Base-by-base conservation (phyloP, 2,888 invertebrate genomes). In the Plagodis dolabraria region DNA sequence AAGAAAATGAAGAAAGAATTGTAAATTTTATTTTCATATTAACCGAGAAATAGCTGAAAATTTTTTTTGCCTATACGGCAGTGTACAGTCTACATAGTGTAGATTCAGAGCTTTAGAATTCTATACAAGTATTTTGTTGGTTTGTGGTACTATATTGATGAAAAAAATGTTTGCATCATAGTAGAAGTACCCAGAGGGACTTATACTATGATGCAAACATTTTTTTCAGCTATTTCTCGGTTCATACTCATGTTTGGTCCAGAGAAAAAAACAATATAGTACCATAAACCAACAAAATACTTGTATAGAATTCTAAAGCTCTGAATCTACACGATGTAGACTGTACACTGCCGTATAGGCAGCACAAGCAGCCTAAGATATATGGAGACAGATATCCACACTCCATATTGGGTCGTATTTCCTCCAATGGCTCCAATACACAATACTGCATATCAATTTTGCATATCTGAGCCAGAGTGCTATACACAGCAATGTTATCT, bases 351-450 rank as follows among this genome's bases (percentile, higher is more conserved):
- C 62, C 22, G 22, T 22, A 22, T 22, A 22, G 58, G 61, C 44
- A 52, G 61, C 56, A 63, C 64, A 65, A 57, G 64, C 59, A 58
- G 60, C 60, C 61, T 57, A 61, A 69, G 69, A 69, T 69, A 69
- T 69, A 69, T 69, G 67, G 67, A 69, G 65, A 69, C 69, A 69
- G 69, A 69, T 69, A 69, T 66, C 64, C 56, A 58, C 69, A 65
- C 63, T 58, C 69, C 69, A 67, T 69, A 69, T 68, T 68, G 69
- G 69, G 69, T 69, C 65, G 69, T 69, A 69, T 69, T 69, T 69
- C 67, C 69, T 64, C 69, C 66, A 68, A 63, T 58, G 67, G 67
- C 61, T 61, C 53, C 63, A 59, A 65, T 69, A 67, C 64, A 67
- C 69, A 69, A 65, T 65, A 65, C 64, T 63, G 67, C 69, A 67